Evolutionary conservation across 1,140 invertebrate genomes (phyloP).

Genomic region (Drosophila teissieri): DNA sequence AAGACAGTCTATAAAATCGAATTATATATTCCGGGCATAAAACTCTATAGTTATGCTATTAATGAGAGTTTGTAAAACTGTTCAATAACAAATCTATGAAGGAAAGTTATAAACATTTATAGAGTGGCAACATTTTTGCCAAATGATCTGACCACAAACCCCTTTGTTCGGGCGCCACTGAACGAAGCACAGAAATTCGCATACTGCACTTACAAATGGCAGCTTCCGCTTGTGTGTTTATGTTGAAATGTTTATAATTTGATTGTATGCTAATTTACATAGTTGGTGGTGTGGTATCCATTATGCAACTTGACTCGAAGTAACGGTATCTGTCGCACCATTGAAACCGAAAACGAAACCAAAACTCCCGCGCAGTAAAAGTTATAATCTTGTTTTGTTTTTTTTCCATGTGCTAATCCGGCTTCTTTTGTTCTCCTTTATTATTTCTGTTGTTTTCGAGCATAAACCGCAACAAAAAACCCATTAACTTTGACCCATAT

Average conservation of each 20-base stretch:
- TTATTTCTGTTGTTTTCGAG: conserved; percentile 31
- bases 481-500: conserved; percentile 67
- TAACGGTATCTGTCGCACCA: conserved; percentile 47
- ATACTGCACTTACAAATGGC: conserved; percentile 54
- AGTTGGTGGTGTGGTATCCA: conserved; percentile 31
- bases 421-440: conserved; percentile 39
- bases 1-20: too few relatives aligned
- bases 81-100: too few relatives aligned
- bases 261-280: conserved; percentile 76
- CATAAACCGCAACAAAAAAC: conserved; percentile 35
- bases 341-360: conserved; percentile 38
- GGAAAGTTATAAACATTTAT: too few relatives aligned
- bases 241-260: conserved; percentile 74
- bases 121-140: too few relatives aligned
- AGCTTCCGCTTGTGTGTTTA: conserved; percentile 63
- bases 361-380: conserved; percentile 32
- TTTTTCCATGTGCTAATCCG: conserved; percentile 28
- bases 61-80: too few relatives aligned
- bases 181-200: conserved; percentile 27
- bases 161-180: conserved; percentile 9
- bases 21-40: too few relatives aligned
- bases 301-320: conserved; percentile 55
- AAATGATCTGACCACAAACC: neutral
- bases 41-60: too few relatives aligned
- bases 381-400: conserved; percentile 20